Evolutionary conservation across 2,797 vertebrate genomes (phyloP), one percentile per base, ranked within the genome.

Genomic region (Sorex maritimensis): DNA sequence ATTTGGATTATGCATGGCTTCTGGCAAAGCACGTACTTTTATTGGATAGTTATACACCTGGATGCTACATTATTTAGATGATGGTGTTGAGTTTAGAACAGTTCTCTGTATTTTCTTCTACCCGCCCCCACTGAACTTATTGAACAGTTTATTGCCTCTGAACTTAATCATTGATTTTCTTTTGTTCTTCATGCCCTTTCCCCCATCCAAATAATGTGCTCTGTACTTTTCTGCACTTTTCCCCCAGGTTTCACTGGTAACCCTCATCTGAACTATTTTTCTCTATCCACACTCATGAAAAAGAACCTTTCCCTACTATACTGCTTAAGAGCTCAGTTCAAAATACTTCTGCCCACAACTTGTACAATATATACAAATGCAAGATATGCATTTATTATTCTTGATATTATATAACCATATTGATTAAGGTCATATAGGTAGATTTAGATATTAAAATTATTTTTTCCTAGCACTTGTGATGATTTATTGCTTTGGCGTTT

Each of bases 401-500:
- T 55, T 90, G 26, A 82, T 92, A 44, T 71, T 81, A 44, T 75
- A 14, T 86, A 17, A 65, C 58, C 65, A n/a, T 84, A 30, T 68
- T 65, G 68, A 72, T 68, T 69, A 86, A 63, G 77, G 84, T 92
- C 83, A 88, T 86, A 91, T 21, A 74, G 74, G 81, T 63, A 82
- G 74, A 72, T 87, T 52, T 81, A 80, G 77, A 65, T 82, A 81
- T 84, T 58, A 94, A 55, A 74, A 44, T 84, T 44, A 4, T 82
- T 88, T 52, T 96, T 10, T 94, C 52, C 52, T 82, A 49, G 79
- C 34, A 86, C 63, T 89, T 61, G 68, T 26, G 68, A 85, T 91
- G 81, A 97, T 88, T 95, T 95, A 94, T 88, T 86, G 15, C 88
- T 95, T 94, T 95, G 91, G 87, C 83, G 23, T 85, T 94, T 95